Base-by-base conservation (phyloP, 2,888 invertebrate genomes). In the Vanessa cardui region DNA sequence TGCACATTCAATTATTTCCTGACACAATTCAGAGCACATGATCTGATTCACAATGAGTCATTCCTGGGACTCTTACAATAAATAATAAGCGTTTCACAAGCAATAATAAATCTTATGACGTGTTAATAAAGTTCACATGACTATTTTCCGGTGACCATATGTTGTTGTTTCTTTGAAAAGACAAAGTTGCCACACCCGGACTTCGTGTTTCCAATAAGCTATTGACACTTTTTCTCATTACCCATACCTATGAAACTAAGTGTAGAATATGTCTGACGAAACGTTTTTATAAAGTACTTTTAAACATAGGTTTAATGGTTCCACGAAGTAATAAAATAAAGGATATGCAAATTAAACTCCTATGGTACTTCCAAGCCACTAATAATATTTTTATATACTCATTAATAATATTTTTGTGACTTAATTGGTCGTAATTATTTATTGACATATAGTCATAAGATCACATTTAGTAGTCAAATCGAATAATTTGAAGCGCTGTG, bases 41-140 rank as follows among this genome's bases (percentile, higher is more conserved):
- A 49, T 62, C 52, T 61, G 68, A 49, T 58, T 73, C 31, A 39
- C 65, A 75, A 74, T 72, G 67, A 68, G 46, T 66, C 68, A 71
- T 70, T 74, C 68, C 69, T 49, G 63, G 69, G 31, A 70, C 45
- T 62, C 45, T 52, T 58, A 45, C 7, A 21, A 39, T 49, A 49
- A 47, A 44, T 63, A 18, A 60, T 54, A 54, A 60, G 18, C 8
- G 7, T 50, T 49, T 18, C 4, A 39, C 16, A 39, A 9, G 3
- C 16, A 62, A 47, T 33, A 61, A 33, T 50, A 20, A 12, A 49
- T 59, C 52, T 52, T 65, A 59, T 18, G 15, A 5, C 7, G 3
- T 39, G 5, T 39, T 18, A 18, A 56, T 56, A 56, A 9, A 56
- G 56, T 56, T 56, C 33, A 39, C 9, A 9, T 18, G 1, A 16